These are phyloP conservation scores for Drosophila simulans DNA, from an alignment of 1,140 invertebrate species.

Conservation along the genomic window DNA sequence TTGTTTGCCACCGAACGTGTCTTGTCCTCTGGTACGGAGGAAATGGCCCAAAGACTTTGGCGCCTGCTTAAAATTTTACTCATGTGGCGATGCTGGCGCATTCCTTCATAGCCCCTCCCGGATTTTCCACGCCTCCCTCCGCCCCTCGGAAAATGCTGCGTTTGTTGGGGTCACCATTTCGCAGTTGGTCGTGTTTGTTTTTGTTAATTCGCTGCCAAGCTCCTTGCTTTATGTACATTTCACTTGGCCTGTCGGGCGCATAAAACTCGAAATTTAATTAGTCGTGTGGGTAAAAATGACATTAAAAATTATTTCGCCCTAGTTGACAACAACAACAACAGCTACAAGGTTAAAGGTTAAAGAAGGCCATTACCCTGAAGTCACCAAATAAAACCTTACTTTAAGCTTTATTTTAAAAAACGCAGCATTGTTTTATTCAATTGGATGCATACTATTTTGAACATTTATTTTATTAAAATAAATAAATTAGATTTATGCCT, in stretches of 20 bases:
- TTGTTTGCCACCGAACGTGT: conserved; percentile 51
- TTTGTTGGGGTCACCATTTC: conserved; percentile 50
- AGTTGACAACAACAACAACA: conserved; percentile 20
- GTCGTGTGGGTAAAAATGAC: conserved; percentile 76
- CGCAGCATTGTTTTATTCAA: no score
- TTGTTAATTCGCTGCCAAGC: conserved; percentile 64
- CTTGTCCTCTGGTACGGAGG: conserved; percentile 44
- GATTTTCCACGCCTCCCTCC: conserved; percentile 5
- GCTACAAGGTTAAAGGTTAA: neutral
- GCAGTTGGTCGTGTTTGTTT: conserved; percentile 75
- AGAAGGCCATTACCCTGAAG: neutral
- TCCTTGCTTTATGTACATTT: conserved; percentile 74
- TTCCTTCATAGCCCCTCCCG: conserved; percentile 12
- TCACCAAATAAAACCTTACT: neutral
- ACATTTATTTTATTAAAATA: neutral
- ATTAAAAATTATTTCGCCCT: conserved; percentile 66
- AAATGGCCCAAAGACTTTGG: conserved; percentile 65
- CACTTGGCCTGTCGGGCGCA: conserved; percentile 57
- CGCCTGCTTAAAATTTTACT: conserved; percentile 78
- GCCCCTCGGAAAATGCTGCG: neutral
- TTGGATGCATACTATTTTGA: no score
- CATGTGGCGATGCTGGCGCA: conserved; percentile 59
- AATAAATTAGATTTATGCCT: neutral
- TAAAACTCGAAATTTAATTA: conserved; percentile 81
- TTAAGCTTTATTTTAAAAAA: no score